Evolutionary conservation across 2,888 invertebrate species (phyloP), one percentile per base, ranked within the genome.

Genomic region (Phortica okadai): DNA sequence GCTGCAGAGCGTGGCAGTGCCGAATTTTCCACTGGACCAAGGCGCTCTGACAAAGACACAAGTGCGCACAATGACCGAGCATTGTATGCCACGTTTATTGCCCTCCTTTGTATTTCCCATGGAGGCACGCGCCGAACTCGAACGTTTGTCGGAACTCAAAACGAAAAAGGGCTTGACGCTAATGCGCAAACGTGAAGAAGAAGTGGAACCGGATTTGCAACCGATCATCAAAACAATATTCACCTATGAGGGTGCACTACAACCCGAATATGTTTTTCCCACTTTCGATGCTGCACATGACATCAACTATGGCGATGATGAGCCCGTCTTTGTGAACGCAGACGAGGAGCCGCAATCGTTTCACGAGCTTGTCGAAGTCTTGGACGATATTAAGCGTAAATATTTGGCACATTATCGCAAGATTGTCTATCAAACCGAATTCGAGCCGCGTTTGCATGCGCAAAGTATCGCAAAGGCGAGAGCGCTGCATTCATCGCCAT

Each of bases 51-150:
- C 72, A 11, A 77, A 78, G 45, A 2, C 45, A 0, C 76, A 83
- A 74, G 76, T 83, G 16, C 74, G 82, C 5, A 74, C 78, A n/a
- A 42, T 84, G 11, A 59, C 79, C 64, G 70, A 77, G 2, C 77
- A 82, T 76, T 77, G 80, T 58, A 6, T 85, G 54, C 87, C 88
- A 1, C 82, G 82, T 0, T 75, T 84, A 5, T 78, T 86, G n/a
- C 86, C 88, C 0, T 83, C 84, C 0, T 84, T 84, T 58, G 82
- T 84, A 72, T 85, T 88, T 21, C 82, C 84, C 7, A 79, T 82
- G 21, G 81, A 82, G 8, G n/a, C 76, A 7, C 25, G 58, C 21
- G 59, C 74, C 0, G 77, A 78, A 6, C 8, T 21, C 11, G 54
- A 54, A 41, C 44, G 33, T 33, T 33, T 33, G 8, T 2, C 44